Percentiles rank a stretch among this genome's conserved stretches.
These are phyloP conservation scores for Fundulus diaphanus DNA, from an alignment of 2,797 vertebrate species.

Conservation along the genomic window DNA sequence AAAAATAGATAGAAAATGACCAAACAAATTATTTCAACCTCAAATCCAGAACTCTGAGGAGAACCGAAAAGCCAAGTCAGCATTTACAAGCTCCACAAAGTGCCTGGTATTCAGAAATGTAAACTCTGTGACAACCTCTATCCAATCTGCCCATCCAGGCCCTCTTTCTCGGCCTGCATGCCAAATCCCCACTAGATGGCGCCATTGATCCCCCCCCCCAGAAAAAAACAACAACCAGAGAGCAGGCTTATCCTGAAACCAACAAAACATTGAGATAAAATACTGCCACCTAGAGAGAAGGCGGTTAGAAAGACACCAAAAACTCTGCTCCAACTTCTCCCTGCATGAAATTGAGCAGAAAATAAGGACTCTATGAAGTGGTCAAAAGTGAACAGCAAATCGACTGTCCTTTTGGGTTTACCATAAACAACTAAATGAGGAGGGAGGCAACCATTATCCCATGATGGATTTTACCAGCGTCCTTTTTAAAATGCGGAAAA, in stretches of 20 bases:
- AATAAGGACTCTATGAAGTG: neutral
- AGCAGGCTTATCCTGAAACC: neutral
- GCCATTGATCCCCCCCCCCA: conserved; percentile 46
- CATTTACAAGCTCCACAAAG: conserved; percentile 26
- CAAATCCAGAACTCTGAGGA: conserved; percentile 18
- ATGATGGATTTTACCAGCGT: conserved; percentile 76
- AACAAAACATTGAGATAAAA: conserved; percentile 44
- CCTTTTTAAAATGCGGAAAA: conserved; percentile 38
- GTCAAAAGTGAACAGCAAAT: neutral
- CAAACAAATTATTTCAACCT: conserved; percentile 14
- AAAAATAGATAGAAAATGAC: conserved; percentile 11
- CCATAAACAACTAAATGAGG: conserved; percentile 17
- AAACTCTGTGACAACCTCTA: neutral
- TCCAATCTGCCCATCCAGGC: conserved; percentile 1
- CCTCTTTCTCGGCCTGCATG: conserved; percentile 1
- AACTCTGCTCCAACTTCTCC: conserved; percentile 6
- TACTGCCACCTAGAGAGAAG: conserved; percentile 77
- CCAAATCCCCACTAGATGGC: conserved; percentile 65
- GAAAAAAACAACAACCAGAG: conserved; percentile 37
- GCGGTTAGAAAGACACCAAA: conserved; percentile 24
- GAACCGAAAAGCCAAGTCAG: conserved; percentile 18
- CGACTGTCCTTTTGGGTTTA: conserved; percentile 2
- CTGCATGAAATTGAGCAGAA: conserved; percentile 6
- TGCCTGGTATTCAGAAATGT: conserved; percentile 15
- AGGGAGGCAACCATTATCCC: conserved; percentile 95